phyloP scores from a whole-genome alignment of 2,888 invertebrate genomes.

The Gastrophysa polygoni region DNA sequence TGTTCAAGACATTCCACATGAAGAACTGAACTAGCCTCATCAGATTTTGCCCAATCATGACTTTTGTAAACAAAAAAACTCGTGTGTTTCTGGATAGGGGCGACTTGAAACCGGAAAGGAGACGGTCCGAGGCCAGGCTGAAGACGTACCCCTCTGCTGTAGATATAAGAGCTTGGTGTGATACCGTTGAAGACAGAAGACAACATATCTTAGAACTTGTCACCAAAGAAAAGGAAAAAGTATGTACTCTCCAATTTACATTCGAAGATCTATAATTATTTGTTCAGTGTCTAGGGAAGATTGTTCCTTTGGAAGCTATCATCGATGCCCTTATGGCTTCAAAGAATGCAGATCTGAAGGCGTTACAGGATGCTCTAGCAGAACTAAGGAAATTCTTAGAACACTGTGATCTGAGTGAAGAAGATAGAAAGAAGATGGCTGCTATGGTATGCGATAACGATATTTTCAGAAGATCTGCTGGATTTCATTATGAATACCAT shows the following conservation, averaged over 20 bases:
- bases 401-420: neutral
- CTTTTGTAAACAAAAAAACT: conserved; percentile 25
- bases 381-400: conserved; percentile 6
- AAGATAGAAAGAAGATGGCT: conserved; percentile 8
- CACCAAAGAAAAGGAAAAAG: conserved; percentile 43
- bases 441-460: neutral
- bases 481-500: neutral
- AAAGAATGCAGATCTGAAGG: conserved; percentile 5
- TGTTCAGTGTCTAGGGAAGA: conserved; percentile 44
- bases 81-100: conserved; percentile 18
- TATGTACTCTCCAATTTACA: neutral
- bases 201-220: conserved; percentile 64
- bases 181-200: conserved; percentile 61
- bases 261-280: conserved; percentile 28
- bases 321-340: conserved; percentile 39
- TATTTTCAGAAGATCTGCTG: neutral
- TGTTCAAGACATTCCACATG: neutral
- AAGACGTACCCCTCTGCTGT: conserved; percentile 64
- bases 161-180: conserved; percentile 65
- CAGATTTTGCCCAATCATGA: conserved; percentile 16
- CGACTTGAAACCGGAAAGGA: conserved; percentile 1
- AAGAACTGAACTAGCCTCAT: conserved; percentile 4
- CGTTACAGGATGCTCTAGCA: conserved; percentile 2
- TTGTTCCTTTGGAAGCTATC: conserved; percentile 51
- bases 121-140: conserved; percentile 60